Conservation (phyloP, 2,113 vertebrate species). For the Myrmecophaga tridactyla region DNA sequence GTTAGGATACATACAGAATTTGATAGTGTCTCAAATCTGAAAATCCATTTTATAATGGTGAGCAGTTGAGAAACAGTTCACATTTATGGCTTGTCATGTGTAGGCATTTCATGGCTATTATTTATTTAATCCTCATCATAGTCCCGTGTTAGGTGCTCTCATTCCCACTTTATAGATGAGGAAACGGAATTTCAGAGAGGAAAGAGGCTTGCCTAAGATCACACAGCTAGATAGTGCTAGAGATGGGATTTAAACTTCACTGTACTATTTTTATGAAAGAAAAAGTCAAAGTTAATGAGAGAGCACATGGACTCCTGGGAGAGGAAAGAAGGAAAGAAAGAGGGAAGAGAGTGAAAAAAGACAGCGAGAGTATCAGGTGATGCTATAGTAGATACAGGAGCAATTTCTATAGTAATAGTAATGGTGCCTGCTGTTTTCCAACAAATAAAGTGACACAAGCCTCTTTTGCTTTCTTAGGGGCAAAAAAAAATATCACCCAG, state of each 20-base stretch:
- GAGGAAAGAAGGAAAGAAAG: neutral
- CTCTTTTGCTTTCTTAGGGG: neutral
- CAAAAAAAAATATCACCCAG: neutral
- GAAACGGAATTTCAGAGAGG: neutral
- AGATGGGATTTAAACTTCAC: neutral
- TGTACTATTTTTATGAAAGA: neutral
- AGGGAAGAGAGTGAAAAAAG: neutral
- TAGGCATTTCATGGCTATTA: neutral
- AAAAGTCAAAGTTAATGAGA: neutral
- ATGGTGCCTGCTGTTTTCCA: neutral
- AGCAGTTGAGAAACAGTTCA: neutral
- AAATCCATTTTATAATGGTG: neutral
- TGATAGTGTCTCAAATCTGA: neutral
- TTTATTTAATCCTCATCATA: neutral
- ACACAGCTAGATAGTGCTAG: neutral
- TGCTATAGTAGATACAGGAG: neutral
- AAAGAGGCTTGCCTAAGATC: neutral
- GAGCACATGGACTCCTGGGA: neutral
- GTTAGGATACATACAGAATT: neutral
- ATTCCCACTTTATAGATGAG: neutral
- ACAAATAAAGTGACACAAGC: neutral
- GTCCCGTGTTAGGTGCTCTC: neutral
- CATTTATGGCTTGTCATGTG: neutral
- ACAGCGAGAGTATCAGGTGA: neutral
- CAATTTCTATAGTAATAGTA: neutral